Evolutionary conservation across 2,797 vertebrate species (phyloP), one percentile per base, ranked within the genome.

Genomic region (Cuculus canorus): DNA sequence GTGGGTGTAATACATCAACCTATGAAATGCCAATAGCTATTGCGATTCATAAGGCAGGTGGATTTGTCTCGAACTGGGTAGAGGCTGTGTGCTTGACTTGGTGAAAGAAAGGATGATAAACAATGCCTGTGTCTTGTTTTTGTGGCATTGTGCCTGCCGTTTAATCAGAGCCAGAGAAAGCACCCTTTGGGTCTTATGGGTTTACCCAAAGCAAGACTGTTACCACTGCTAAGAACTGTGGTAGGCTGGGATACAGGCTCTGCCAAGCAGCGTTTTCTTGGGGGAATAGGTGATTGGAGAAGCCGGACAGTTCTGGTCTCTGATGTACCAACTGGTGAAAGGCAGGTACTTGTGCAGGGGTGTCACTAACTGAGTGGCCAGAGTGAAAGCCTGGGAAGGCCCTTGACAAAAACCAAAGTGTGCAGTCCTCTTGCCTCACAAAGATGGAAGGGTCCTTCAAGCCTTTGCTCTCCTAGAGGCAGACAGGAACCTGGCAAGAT

Each of bases 271-370:
- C 0, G 0, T 80, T 83, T 70, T 11, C 30, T 5, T 83, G 30
- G 18, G 4, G 11, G 10, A 72, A 13, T 28, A 64, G 37, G 10
- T 65, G 35, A 48, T 9, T 45, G 43, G 37, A 54, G n/a, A 83
- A 59, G 21, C 21, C 7, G 41, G 24, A 30, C 30, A 45, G 32
- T 68, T 91, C 22, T 45, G 68, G 17, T 7, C 11, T 63, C 35
- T 17, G 12, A 0, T 1, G 1, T 33, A 17, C 16, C 23, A 32
- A 37, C 24, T 0, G 5, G 23, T 27, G 52, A 50, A 82, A 73
- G 45, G 52, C 32, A 56, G 54, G 11, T 59, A 14, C 33, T 68
- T 69, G n/a, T 45, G 21, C 21, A 71, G 27, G 10, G 14, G 7
- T 61, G 27, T 47, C 23, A 8, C 70, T 78, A 70, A 33, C 19